Base-by-base conservation (phyloP, 2,797 vertebrate species). In the Emys orbicularis region DNA sequence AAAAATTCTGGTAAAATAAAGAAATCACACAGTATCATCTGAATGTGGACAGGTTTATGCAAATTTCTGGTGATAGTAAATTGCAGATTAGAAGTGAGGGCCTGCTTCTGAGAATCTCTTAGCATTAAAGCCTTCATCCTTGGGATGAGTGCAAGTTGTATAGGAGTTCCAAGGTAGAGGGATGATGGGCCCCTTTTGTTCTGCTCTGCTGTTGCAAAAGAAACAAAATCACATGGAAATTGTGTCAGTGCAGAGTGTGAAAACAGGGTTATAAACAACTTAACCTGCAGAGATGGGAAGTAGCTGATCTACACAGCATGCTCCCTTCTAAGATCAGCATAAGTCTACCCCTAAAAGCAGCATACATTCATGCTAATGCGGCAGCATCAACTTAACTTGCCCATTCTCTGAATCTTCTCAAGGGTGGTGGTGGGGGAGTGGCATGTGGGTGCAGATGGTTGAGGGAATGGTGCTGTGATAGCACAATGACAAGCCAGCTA, bases 1-100 rank as follows among this genome's bases (percentile, higher is more conserved):
- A 15, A 74, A 74, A 87, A 92, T 23, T 34, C 53, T 87, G 77
- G 89, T 82, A 90, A 95, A 94, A 23, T 31, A n/a, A 91, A 44
- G 93, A 54, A 29, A 88, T 50, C 83, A 5, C 19, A 68, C 92
- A 41, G 61, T 1, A 15, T 65, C 81, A 94, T 95, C 83, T 92
- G 83, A 74, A 74, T 27, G 41, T 74, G 81, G 91, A 95, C 84
- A 94, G 83, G 7, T 8, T 53, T 79, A 12, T 34, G 12, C 86
- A 47, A 44, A 15, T 47, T 19, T 44, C 18, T 19, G 27, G 16
- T 4, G 91, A 76, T 50, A 89, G 61, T 68, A 37, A 68, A 68
- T 68, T 68, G 34, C 18, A 21, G 16, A 37, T 16, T 65, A 53
- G 79, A 34, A 93, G 37, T 12, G 16, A 82, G 87, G 37, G 57